phyloP scores from a whole-genome alignment of 2,888 invertebrate species.

The Watsonalla binaria region DNA sequence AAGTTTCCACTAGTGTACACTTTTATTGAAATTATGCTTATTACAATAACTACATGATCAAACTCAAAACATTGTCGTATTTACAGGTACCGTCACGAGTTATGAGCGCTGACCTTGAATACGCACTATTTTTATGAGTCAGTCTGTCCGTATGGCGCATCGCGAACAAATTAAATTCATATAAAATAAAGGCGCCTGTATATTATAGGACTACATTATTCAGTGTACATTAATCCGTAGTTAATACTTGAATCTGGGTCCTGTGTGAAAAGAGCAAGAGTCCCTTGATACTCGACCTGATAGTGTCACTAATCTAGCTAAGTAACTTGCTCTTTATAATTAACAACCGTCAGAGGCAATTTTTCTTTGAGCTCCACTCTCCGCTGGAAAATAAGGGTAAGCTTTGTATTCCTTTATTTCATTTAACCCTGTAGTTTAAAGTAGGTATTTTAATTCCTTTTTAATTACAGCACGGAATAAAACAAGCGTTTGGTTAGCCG shows the following conservation, averaged over 20 bases:
- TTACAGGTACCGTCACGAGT: no score
- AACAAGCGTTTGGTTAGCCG: not conserved
- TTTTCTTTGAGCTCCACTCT: slow-evolving; percentile 30
- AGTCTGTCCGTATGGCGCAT: no score
- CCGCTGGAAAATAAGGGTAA: slow-evolving; percentile 17
- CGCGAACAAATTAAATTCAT: no score
- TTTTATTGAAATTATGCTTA: no score
- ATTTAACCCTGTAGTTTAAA: not conserved
- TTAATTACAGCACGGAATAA: not conserved
- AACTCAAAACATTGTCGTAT: no score
- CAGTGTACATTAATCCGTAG: slow-evolving; percentile 1
- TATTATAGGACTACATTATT: not conserved
- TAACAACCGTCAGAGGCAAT: slow-evolving; percentile 44
- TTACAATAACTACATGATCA: no score
- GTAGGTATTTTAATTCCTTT: not conserved
- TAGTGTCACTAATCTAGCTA: slow-evolving; percentile 32
- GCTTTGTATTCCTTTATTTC: slow-evolving; percentile 7
- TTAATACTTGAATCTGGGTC: slow-evolving; percentile 11
- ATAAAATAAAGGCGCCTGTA: no score
- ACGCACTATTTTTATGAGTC: no score
- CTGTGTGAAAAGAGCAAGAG: slow-evolving; percentile 15
- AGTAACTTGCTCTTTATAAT: slow-evolving; percentile 47
- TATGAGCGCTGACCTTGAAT: no score
- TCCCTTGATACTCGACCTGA: slow-evolving; percentile 16
- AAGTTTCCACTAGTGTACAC: no score